These are phyloP conservation scores for Apus apus DNA, from an alignment of 2,113 vertebrate species.

Conservation along the genomic window DNA sequence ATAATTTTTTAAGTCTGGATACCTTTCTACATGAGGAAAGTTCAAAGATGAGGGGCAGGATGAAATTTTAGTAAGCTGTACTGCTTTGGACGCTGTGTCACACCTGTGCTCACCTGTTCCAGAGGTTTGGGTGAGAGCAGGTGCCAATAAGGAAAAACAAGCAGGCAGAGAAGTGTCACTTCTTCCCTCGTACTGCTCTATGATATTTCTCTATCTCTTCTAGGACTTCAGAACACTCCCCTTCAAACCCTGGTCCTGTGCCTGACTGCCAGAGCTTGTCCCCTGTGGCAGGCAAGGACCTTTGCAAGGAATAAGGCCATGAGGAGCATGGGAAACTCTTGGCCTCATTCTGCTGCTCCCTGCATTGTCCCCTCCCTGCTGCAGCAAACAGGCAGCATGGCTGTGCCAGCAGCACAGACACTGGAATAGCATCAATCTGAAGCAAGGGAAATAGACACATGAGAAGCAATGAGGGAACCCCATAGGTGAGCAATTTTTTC, in stretches of 20 bases:
- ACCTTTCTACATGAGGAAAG: not conserved
- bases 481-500: fast-evolving
- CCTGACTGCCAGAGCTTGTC: not conserved
- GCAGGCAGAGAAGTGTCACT: not conserved
- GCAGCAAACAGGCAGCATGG: not conserved
- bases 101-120: not conserved
- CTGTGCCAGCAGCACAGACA: not conserved
- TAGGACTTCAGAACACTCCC: not conserved
- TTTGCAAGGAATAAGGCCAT: not conserved
- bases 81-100: fast-evolving
- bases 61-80: not conserved
- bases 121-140: not conserved
- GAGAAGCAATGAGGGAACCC: not conserved
- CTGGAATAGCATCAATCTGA: not conserved
- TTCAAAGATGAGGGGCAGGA: not conserved
- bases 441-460: not conserved
- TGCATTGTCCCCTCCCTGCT: not conserved
- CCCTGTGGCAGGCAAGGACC: not conserved
- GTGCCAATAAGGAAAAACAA: not conserved
- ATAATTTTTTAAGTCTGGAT: not conserved
- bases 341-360: not conserved
- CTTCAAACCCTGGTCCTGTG: not conserved
- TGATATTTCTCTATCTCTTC: not conserved
- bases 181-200: not conserved
- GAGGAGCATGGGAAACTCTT: not conserved